Conservation (phyloP, 2,888 invertebrate genomes). For the Agriopis aurantiaria region DNA sequence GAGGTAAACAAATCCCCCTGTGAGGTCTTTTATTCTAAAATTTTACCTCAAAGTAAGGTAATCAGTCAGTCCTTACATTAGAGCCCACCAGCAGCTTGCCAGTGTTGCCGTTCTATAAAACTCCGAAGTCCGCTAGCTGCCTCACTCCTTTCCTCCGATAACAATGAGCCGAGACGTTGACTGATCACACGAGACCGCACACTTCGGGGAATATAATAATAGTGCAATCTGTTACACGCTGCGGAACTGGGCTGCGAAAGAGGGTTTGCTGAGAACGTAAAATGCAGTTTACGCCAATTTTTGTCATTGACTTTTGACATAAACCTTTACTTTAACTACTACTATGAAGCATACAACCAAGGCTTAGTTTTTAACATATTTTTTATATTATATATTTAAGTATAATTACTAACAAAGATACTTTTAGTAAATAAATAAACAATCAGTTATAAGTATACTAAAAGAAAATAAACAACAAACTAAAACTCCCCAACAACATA, state of each 20-base stretch:
- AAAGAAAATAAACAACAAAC: slow-evolving; percentile 12
- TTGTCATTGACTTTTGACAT: too few relatives aligned
- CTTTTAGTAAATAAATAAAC: too few relatives aligned
- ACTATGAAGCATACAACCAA: too few relatives aligned
- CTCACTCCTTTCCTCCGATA: slow-evolving; percentile 71
- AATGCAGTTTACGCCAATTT: not conserved
- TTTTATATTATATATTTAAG: too few relatives aligned
- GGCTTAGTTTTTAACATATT: too few relatives aligned
- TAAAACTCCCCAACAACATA: slow-evolving; percentile 12
- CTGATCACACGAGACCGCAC: slow-evolving; percentile 59
- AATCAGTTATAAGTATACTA: not conserved
- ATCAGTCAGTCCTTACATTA: slow-evolving; percentile 37
- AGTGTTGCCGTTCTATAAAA: slow-evolving; percentile 63
- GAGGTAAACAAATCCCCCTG: not conserved
- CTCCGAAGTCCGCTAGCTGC: slow-evolving; percentile 52
- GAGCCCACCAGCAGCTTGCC: slow-evolving; percentile 36
- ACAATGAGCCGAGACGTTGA: slow-evolving; percentile 77
- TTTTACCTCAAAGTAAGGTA: slow-evolving; percentile 4
- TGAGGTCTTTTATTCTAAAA: not conserved
- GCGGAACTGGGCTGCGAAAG: slow-evolving; percentile 15
- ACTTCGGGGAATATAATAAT: slow-evolving; percentile 34
- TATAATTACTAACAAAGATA: too few relatives aligned
- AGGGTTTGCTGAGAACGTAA: slow-evolving; percentile 31
- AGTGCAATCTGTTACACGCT: slow-evolving; percentile 40
- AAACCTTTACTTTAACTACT: too few relatives aligned